Conservation (phyloP, 2,888 invertebrate genomes). For the Tenthredo mesomela region DNA sequence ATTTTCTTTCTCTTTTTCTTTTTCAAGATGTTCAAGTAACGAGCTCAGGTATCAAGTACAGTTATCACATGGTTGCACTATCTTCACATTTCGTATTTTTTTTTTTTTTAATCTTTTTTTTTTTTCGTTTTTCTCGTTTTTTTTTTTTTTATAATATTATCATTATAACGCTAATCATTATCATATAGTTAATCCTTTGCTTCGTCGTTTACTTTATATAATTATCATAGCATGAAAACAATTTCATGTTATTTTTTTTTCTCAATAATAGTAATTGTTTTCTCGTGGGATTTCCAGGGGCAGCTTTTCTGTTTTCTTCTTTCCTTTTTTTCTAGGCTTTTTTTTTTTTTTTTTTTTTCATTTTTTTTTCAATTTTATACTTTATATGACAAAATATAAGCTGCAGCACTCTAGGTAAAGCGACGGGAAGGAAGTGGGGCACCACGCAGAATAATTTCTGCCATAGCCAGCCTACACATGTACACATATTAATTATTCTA, state of each 20-base stretch:
- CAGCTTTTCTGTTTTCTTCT: conserved; percentile 51
- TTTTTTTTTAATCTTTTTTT: conserved; percentile 47
- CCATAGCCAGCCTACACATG: conserved; percentile 47
- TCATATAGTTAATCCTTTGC: conserved; percentile 26
- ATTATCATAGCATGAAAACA: conserved; percentile 18
- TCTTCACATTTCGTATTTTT: conserved; percentile 60
- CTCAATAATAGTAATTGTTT: background rate
- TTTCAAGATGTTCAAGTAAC: conserved; percentile 52
- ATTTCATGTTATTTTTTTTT: background rate
- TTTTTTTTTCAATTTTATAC: conserved; percentile 49
- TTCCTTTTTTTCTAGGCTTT: conserved; percentile 51
- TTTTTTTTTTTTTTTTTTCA: conserved; percentile 49
- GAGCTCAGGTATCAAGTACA: conserved; percentile 63
- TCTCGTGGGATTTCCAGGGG: background rate
- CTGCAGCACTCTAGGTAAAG: conserved; percentile 48
- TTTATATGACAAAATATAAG: conserved; percentile 59
- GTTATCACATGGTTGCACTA: conserved; percentile 68
- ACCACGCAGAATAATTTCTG: conserved; percentile 29
- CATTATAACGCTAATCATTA: conserved; percentile 21
- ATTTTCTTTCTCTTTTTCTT: conserved; percentile 42
- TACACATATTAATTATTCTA: conserved; percentile 45
- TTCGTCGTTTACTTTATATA: conserved; percentile 1
- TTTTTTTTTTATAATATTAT: conserved; percentile 32
- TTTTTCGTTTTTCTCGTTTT: conserved; percentile 41
- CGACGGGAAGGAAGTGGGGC: conserved; percentile 22